Base-by-base conservation (phyloP, 2,888 invertebrate genomes). In the Andrena fulva region DNA sequence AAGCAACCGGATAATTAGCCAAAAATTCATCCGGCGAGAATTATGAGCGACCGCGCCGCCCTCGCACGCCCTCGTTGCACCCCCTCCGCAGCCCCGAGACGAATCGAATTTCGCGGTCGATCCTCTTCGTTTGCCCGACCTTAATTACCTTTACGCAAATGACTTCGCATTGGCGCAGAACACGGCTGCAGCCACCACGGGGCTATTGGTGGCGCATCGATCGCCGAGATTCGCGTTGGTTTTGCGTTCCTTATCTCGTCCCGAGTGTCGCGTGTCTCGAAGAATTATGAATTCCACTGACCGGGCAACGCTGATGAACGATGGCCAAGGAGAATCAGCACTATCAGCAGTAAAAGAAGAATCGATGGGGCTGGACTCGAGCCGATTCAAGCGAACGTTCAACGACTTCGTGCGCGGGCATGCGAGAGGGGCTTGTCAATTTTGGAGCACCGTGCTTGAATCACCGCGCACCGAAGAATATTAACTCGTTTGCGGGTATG, bases 91-190 rank as follows among this genome's bases (percentile, higher is more conserved):
- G 31, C 35, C 8, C 16, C 69, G 50, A 60, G 70, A 56, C 62
- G 79, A 73, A 56, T 87, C 69, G 73, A 79, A 83, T 87, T 85
- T 81, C 77, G 71, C 56, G 76, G 71, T 54, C 68, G 71, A 77
- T 54, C 71, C 81, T 76, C 70, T 77, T 79, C 79, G 75, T 73
- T 80, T 77, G 75, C 73, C 48, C 78, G 74, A 88, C 81, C 80
- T 88, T 81, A 88, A 86, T 88, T 88, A 83, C 77, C 81, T 77
- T 76, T 54, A 78, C 71, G 84, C 77, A 72, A 81, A 85, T 69
- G 68, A 77, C 59, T 68, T 77, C 70, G 77, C 59, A 76, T 59
- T 50, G 70, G 67, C 66, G 73, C 42, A 73, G 63, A 33, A 48
- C 59, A 76, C 54, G 48, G 50, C 72, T 77, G 80, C 80, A 31